phyloP scores from a whole-genome alignment of 2,113 vertebrate genomes.

The Sakesphorus luctuosus region DNA sequence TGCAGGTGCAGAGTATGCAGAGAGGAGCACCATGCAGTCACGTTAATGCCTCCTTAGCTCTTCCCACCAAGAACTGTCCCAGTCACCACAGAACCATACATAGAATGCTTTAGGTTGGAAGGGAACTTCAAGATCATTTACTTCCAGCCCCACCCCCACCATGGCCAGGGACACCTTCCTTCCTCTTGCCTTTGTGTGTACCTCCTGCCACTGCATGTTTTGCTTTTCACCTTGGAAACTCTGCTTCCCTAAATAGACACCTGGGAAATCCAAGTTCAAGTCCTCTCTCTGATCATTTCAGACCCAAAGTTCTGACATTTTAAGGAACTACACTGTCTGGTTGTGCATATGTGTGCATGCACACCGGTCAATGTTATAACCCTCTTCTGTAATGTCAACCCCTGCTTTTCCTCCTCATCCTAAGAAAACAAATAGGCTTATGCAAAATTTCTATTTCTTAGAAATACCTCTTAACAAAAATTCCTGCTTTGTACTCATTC shows the following conservation, averaged over 20 bases:
- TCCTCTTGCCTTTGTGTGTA: background rate
- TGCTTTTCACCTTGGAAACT: background rate
- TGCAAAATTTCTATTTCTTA: background rate
- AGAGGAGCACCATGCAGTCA: background rate
- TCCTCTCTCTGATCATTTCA: background rate
- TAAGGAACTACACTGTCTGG: background rate
- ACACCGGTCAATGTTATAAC: background rate
- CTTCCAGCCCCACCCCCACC: background rate
- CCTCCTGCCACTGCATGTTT: accelerated
- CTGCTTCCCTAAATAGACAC: background rate
- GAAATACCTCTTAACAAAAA: background rate
- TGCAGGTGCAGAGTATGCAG: background rate
- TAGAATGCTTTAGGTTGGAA: background rate
- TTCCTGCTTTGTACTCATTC: background rate
- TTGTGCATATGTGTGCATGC: accelerated
- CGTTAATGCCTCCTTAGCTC: no score
- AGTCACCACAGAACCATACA: background rate
- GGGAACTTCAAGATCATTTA: background rate
- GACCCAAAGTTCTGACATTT: background rate
- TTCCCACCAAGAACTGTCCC: background rate
- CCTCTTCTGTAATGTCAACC: background rate
- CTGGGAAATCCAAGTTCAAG: background rate
- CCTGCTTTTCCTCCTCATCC: background rate
- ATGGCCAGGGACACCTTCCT: background rate
- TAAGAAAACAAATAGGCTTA: background rate